These are phyloP conservation scores for Heliconius aoede DNA, from an alignment of 2,888 invertebrate genomes.

Conservation along the genomic window DNA sequence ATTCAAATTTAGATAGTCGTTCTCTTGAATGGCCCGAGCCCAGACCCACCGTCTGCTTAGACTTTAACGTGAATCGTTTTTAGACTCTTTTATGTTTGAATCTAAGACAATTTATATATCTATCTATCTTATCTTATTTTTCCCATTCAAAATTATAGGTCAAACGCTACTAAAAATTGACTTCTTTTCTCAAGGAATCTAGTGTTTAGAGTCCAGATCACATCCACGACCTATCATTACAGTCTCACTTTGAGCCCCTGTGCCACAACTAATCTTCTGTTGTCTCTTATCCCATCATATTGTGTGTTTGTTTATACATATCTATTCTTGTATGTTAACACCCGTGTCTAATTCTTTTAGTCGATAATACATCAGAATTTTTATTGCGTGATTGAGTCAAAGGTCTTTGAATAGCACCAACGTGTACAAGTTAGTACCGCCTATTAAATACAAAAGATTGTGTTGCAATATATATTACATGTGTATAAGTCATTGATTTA, in stretches of 20 bases:
- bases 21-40: conserved; percentile 23
- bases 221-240: too few species aligned
- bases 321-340: not conserved
- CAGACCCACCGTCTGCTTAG: conserved; percentile 19
- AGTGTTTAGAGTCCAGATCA: too few species aligned
- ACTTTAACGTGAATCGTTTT: conserved; percentile 11
- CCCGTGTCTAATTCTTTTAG: not conserved
- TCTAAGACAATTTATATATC: not conserved
- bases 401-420: conserved; percentile 20
- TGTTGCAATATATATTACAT: not conserved
- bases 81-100: not conserved
- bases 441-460: conserved; percentile 8
- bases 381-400: conserved; percentile 16
- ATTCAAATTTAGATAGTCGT: conserved; percentile 31
- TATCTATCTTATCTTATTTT: not conserved
- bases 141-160: not conserved
- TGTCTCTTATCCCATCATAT: not conserved
- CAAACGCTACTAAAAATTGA: not conserved
- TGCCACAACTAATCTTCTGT: too few species aligned
- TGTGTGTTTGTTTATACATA: not conserved
- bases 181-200: too few species aligned
- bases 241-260: too few species aligned
- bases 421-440: conserved; percentile 21
- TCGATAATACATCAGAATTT: conserved; percentile 15
- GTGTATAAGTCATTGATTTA: not conserved